Evolutionary conservation across 2,797 vertebrate species (phyloP), one percentile per base, ranked within the genome.

Genomic region (Phataginus tetradactyla): DNA sequence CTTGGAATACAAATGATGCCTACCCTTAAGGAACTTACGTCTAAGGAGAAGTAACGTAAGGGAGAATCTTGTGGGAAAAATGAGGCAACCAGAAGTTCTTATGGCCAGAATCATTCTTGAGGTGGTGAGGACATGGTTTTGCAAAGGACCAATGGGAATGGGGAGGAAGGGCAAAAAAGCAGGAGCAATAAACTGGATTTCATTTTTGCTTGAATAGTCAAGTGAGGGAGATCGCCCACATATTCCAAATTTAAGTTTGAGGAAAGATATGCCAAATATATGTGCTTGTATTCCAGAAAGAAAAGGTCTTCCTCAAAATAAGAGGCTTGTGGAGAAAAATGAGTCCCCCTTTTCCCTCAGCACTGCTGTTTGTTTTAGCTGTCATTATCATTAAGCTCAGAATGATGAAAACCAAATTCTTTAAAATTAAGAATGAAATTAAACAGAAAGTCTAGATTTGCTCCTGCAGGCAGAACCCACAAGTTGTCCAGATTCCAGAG

Each of bases 341-440:
- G 21, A 4, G 7, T 69, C 34, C 13, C 4, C 17, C 7, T 39
- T 27, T 90, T 84, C 79, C 23, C 12, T 69, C 15, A 39, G 32
- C 29, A 45, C 13, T 57, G 9, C 3, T 57, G 42, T 71, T 53
- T 64, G 8, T 18, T 92, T 94, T 64, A 84, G 32, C 17, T 81
- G 1, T 71, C 63, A 71, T 78, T 89, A 29, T n/a, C 45, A 13
- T 55, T 71, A 85, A 81, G 25, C 34, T 49, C 27, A 81, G 39
- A 71, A 61, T 79, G 32, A 45, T 55, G 25, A 61, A 94, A 88
- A 90, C 0, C 25, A 29, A 12, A 13, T 68, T 94, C 18, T 72
- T 66, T 63, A 81, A 86, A 86, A 74, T 95, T 39, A 96, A 86
- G 37, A 78, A 29, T 78, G 39, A 93, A 85, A 66, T 78, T 79